Conservation (phyloP, 2,797 vertebrate species). For the Alauda arvensis region DNA sequence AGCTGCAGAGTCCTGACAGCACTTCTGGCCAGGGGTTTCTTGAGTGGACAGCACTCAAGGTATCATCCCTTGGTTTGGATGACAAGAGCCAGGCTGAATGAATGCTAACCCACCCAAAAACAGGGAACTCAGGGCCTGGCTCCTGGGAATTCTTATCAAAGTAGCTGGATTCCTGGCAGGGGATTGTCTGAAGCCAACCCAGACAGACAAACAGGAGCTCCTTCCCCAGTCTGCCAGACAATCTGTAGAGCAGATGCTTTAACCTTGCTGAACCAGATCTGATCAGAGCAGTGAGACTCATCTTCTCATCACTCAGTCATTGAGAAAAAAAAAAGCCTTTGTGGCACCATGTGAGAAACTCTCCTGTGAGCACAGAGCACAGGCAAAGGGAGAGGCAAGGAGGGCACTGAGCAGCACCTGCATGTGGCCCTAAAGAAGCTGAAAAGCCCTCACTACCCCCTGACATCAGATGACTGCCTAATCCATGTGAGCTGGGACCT, state of each 20-base stretch:
- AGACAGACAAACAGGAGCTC: not conserved
- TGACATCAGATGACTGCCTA: not conserved
- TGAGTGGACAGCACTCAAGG: not conserved
- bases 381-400: not conserved
- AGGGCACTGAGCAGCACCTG: not conserved
- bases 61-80: fast-evolving
- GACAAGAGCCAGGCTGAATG: not conserved
- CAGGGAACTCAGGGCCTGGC: not conserved
- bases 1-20: not conserved
- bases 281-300: conserved; percentile 5
- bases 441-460: not conserved
- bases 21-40: not conserved
- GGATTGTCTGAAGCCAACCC: not conserved
- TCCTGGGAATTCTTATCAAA: not conserved
- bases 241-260: not conserved
- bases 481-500: not conserved
- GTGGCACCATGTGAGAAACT: not conserved
- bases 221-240: not conserved
- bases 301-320: not conserved
- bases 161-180: not conserved
- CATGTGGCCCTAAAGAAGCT: not conserved
- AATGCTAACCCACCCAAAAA: not conserved
- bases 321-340: not conserved
- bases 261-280: conserved; percentile 26
- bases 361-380: not conserved